A percentile compares a stretch with the other conserved stretches of the same genome.
Evolutionary conservation across 2,113 vertebrate genomes (phyloP).

Genomic region (Lophura nycthemera): DNA sequence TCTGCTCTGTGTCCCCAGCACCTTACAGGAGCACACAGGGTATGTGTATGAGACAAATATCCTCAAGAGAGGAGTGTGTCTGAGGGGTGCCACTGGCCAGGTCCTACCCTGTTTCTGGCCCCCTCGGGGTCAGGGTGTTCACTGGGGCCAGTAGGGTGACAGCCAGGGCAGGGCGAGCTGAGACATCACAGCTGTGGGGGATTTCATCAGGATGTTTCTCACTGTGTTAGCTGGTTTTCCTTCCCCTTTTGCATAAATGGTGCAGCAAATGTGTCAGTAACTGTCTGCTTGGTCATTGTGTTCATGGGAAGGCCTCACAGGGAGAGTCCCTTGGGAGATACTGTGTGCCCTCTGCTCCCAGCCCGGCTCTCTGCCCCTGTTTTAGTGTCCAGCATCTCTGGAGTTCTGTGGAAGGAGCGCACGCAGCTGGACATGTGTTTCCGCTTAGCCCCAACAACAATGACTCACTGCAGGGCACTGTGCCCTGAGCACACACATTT

Average conservation of each 20-base stretch:
- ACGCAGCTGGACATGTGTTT: conserved; percentile 68
- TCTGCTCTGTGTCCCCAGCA: not conserved
- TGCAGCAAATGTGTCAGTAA: not conserved
- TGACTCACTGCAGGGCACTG: conserved; percentile 64
- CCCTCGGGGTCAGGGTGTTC: not conserved
- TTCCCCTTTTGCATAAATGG: not conserved
- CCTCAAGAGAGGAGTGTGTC: not conserved
- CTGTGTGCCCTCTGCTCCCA: not conserved
- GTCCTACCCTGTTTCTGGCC: not conserved
- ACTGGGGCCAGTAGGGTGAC: accelerated
- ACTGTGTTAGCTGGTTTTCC: not conserved
- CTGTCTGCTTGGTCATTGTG: accelerated
- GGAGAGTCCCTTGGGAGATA: not conserved
- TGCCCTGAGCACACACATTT: not conserved
- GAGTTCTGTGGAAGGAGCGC: not conserved
- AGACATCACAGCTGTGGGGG: accelerated
- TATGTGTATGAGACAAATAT: too few species aligned
- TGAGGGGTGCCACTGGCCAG: accelerated
- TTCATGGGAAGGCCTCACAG: accelerated
- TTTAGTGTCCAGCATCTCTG: conserved; percentile 20
- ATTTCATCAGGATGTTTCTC: not conserved
- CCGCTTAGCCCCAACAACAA: conserved; percentile 43
- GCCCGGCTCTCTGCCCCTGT: not conserved
- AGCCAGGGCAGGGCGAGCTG: not conserved
- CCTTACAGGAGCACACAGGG: accelerated